These are phyloP conservation scores for Escarpia spicata DNA, from an alignment of 2,888 invertebrate genomes.

Conservation along the genomic window DNA sequence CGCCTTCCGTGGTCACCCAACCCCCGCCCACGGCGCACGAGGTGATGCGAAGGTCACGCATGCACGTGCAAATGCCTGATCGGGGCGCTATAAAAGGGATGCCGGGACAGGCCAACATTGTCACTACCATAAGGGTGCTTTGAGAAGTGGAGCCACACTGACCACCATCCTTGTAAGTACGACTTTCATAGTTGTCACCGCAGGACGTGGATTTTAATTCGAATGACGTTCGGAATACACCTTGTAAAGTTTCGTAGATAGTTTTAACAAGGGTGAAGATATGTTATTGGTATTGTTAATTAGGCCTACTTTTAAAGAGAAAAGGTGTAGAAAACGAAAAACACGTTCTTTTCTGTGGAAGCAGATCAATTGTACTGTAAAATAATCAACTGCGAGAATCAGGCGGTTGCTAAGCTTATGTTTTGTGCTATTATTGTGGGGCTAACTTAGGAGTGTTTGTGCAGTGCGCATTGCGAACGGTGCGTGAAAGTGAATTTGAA, in stretches of 20 bases:
- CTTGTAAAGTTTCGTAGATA: background rate
- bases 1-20: background rate
- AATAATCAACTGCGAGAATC: background rate
- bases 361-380: background rate
- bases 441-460: too few species aligned
- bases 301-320: background rate
- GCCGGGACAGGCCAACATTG: background rate
- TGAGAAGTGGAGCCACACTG: constrained; percentile 6
- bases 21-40: background rate
- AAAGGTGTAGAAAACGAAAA: background rate
- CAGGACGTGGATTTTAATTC: background rate
- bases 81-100: background rate
- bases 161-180: background rate
- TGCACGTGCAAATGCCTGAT: background rate
- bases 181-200: background rate
- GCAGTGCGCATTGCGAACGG: too few species aligned
- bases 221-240: background rate
- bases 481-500: too few species aligned
- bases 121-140: background rate
- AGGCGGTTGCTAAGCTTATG: background rate
- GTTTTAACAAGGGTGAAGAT: background rate
- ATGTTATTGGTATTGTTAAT: too few species aligned
- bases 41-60: background rate
- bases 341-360: background rate
- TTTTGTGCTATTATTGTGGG: too few species aligned